These are phyloP conservation scores for Chromoteleia sp. DNA, from an alignment of 2,888 invertebrate species.

Conservation along the genomic window DNA sequence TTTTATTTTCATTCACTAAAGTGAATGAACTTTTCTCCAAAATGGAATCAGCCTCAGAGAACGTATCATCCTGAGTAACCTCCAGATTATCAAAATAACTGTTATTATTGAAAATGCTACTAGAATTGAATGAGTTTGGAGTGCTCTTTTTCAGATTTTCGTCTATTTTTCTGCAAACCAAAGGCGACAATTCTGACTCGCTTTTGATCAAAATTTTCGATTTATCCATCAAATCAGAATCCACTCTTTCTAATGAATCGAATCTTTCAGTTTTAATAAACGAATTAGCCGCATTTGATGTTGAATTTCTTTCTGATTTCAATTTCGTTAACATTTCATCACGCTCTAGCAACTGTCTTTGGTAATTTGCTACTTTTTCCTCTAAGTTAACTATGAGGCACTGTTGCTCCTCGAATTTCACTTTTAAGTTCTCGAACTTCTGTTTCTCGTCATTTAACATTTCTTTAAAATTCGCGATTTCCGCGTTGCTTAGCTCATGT, in stretches of 20 bases:
- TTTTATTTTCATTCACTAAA: conserved; percentile 76
- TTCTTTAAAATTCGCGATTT: background rate
- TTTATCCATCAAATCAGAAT: conserved; percentile 21
- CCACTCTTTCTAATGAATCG: conserved; percentile 15
- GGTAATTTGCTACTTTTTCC: background rate
- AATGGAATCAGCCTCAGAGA: conserved; percentile 24
- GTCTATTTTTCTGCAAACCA: conserved; percentile 1
- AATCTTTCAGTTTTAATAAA: background rate
- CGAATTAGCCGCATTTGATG: conserved; percentile 2
- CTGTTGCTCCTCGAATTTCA: conserved; percentile 1
- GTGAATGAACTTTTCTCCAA: conserved; percentile 67
- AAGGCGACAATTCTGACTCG: conserved; percentile 9
- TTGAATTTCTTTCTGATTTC: conserved; percentile 14
- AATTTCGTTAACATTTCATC: conserved; percentile 3
- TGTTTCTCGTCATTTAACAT: conserved; percentile 8
- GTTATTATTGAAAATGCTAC: conserved; percentile 76
- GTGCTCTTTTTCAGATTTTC: conserved; percentile 34
- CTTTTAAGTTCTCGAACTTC: conserved; percentile 3
- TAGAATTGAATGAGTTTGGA: conserved; percentile 67
- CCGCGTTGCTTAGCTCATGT: background rate
- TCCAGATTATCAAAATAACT: conserved; percentile 77
- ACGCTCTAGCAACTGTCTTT: background rate
- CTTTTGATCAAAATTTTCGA: conserved; percentile 19
- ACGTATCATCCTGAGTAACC: conserved; percentile 52
- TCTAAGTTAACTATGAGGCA: background rate